A percentile compares a stretch with the other conserved stretches of the same genome.
phyloP scores from a whole-genome alignment of 2,113 vertebrate genomes.

The Phyllostomus discolor region DNA sequence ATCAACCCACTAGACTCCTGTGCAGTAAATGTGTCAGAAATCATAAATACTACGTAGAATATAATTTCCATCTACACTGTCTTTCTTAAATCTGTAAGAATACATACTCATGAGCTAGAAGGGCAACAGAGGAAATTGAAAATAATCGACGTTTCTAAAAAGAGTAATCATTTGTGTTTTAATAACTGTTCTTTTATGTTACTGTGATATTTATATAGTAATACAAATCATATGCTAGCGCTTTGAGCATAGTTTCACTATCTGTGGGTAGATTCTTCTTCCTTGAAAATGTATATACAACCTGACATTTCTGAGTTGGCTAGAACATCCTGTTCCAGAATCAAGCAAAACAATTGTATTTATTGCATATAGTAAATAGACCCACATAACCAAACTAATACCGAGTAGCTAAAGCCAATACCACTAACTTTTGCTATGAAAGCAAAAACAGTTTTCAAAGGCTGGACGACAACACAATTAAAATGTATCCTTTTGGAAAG shows the following conservation, averaged over 20 bases:
- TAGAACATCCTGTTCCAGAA: background rate
- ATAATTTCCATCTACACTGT: background rate
- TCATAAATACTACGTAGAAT: background rate
- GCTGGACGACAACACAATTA: background rate
- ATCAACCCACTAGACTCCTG: background rate
- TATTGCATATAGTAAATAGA: background rate
- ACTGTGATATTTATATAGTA: background rate
- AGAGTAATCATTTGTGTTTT: background rate
- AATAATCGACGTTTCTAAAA: constrained; percentile 21
- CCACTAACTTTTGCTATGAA: background rate
- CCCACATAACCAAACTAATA: background rate
- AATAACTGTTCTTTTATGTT: background rate
- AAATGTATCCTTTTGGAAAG: background rate
- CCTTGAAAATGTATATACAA: background rate
- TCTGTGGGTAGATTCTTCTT: background rate
- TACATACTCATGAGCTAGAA: background rate
- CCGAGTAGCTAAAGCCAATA: background rate
- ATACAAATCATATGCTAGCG: background rate
- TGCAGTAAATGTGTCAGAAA: background rate
- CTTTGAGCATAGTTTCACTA: background rate
- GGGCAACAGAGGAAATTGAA: background rate
- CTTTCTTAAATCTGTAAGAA: background rate
- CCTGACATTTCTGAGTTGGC: background rate
- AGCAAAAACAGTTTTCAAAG: background rate
- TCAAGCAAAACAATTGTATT: background rate